Percentiles rank a stretch among this genome's conserved stretches.
Conservation (phyloP, 2,888 invertebrate species). For the Limnephilus marmoratus region DNA sequence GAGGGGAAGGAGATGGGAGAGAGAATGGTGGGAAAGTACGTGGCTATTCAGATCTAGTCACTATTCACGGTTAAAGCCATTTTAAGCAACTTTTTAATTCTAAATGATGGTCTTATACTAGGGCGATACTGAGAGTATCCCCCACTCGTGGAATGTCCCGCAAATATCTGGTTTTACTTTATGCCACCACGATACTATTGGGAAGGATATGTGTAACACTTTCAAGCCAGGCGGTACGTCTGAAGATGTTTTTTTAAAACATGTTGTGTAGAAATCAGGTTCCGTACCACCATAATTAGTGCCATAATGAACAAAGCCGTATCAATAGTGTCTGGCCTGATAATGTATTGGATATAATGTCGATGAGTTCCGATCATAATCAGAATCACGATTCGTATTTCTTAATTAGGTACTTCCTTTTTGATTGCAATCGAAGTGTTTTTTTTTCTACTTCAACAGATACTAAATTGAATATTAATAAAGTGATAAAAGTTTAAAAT, state of each 20-base stretch:
- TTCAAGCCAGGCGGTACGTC: not conserved
- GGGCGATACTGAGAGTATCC: too few relatives aligned
- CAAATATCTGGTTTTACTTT: too few relatives aligned
- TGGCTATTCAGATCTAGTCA: too few relatives aligned
- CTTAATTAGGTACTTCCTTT: not conserved
- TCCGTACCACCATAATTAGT: not conserved
- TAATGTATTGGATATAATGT: not conserved
- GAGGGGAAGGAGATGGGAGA: too few relatives aligned
- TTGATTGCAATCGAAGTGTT: not conserved
- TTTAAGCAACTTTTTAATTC: too few relatives aligned
- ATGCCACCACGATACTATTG: not conserved
- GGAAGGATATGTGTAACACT: constrained; percentile 38
- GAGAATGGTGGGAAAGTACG: too few relatives aligned
- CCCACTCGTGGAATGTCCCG: too few relatives aligned
- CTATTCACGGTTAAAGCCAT: too few relatives aligned
- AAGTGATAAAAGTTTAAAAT: not conserved
- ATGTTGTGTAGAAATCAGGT: not conserved
- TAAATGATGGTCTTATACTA: too few relatives aligned
- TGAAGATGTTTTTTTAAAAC: not conserved
- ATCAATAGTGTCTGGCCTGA: not conserved
- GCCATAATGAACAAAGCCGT: not conserved
- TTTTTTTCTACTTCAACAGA: not conserved
- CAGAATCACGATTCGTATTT: not conserved
- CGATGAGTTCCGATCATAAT: not conserved
- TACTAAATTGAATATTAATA: too few relatives aligned